Evolutionary conservation across 64 coral and sea anemone species (phyloP), one percentile per base, ranked within the genome.

Genomic region (Pocillopora damicornis): DNA sequence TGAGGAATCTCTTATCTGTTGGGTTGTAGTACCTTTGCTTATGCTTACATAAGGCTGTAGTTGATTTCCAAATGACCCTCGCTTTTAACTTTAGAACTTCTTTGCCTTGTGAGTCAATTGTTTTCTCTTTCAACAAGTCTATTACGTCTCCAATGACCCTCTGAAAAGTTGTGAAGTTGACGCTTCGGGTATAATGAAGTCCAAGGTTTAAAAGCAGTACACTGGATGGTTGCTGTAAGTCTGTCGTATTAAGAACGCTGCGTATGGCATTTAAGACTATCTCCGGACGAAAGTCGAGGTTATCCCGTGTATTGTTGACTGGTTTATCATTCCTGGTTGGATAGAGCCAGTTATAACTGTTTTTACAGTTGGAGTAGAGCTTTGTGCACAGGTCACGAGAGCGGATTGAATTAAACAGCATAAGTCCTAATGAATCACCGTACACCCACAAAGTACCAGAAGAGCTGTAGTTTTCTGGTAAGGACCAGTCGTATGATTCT

Each of bases 11-110:
- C 76, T 73, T 88, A 18, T 73, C 59, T 15, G 95, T 98, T 1
- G 13, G 45, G 18, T 93, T 89, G 6, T 58, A 63, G 63, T n/a
- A 13, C 12, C 15, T 13, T 11, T 61, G 79, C 1, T 86, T 79
- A 80, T 98, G 88, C 76, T 93, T 93, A 22, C 61, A 76, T 8
- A 98, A 89, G 6, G 86, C 20, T 9, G 86, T 76, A 13, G 92
- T 94, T 23, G 91, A 94, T 59, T 92, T 93, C 95, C 95, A 98
- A 76, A 98, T 91, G 2, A 98, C 79, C 15, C 59, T 86, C 12
- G 88, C 88, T 73, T 88, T 93, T 36, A 42, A 83, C 58, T 87
- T 92, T 22, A 66, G 84, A 38, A 23, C 66, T 8, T n/a, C 74
- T 2, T 92, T 12, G 6, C 42, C 76, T 56, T 57, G 64, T 15